phyloP scores from a whole-genome alignment of 2,888 invertebrate genomes.

The Trissolcus brochymenae region DNA sequence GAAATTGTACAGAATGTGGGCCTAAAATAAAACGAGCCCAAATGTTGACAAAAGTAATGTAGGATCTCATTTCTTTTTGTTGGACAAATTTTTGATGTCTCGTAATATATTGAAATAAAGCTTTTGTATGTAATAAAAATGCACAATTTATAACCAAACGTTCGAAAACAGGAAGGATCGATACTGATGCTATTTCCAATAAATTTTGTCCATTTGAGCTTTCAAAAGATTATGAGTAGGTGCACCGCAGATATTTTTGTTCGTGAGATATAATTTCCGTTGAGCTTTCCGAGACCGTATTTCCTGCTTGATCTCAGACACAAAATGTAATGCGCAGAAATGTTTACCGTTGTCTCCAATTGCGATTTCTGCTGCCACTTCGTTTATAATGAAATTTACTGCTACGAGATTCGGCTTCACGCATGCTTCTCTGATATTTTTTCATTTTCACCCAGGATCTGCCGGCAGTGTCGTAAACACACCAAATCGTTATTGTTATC shows the following conservation, averaged over 20 bases:
- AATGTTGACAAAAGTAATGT: too few relatives aligned
- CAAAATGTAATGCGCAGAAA: not conserved
- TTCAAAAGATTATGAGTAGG: too few relatives aligned
- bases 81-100: not conserved
- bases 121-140: too few relatives aligned
- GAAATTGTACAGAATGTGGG: too few relatives aligned
- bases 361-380: constrained; percentile 86
- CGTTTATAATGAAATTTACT: constrained; percentile 84
- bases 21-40: too few relatives aligned
- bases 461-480: constrained; percentile 91
- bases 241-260: not conserved
- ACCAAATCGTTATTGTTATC: constrained; percentile 88
- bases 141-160: too few relatives aligned
- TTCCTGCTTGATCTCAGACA: not conserved
- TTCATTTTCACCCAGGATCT: constrained; percentile 94
- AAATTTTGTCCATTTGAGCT: too few relatives aligned
- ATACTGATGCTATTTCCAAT: too few relatives aligned
- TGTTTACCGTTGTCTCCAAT: constrained; percentile 88
- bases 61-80: not conserved
- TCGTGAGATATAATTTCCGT: not conserved
- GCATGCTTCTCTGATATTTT: constrained; percentile 88
- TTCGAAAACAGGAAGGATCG: too few relatives aligned
- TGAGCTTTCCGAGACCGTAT: too few relatives aligned
- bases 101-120: not conserved
- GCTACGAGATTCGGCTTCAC: constrained; percentile 82